Base-by-base conservation (phyloP, 2,888 invertebrate genomes). In the Cryptocephalus primarius region DNA sequence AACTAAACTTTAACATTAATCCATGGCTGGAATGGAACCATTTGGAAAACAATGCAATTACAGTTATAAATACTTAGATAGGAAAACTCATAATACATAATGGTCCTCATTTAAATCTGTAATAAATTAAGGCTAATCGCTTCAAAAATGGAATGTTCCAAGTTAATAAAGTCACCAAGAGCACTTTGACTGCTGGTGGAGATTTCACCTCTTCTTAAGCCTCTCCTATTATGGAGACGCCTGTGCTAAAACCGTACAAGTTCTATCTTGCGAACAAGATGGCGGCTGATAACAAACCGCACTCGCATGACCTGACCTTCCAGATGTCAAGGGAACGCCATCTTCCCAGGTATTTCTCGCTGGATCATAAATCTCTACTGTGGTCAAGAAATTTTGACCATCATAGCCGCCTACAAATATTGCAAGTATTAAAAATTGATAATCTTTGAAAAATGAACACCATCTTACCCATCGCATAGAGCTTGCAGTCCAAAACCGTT, bases 321-420 rank as follows among this genome's bases (percentile, higher is more conserved):
- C 89, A 6, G 89, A 87, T 13, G 85, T 82, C 63, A 94, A 79
- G 6, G 85, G 78, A 8, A 83, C 77, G 36, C 89, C 88, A 52
- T 79, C 75, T 51, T 76, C 75, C 94, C 94, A 94, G 12, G 72
- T 66, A 69, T 92, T 80, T 39, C 74, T 75, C 2, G 74, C 72
- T 4, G 90, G 88, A 67, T 92, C 87, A 69, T 89, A 94, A 47
- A 90, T 85, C 71, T 94, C 93, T 13, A 93, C 91, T 43, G 85
- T 85, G 51, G 83, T 79, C 39, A 93, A 73, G 72, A 94, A 92
- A 48, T 83, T 79, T 34, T 79, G 78, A 44, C 93, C 93, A 71
- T 93, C 90, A 70, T 90, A 94, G 1, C 93, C 93, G 46, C 92
- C 92, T 88, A 65, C 10, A 71, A 65, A 53, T 31, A 45, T 55